Percentiles rank a stretch among this genome's conserved stretches.
Evolutionary conservation across 1,140 invertebrate species (phyloP).

Genomic region (Orius insidiosus): DNA sequence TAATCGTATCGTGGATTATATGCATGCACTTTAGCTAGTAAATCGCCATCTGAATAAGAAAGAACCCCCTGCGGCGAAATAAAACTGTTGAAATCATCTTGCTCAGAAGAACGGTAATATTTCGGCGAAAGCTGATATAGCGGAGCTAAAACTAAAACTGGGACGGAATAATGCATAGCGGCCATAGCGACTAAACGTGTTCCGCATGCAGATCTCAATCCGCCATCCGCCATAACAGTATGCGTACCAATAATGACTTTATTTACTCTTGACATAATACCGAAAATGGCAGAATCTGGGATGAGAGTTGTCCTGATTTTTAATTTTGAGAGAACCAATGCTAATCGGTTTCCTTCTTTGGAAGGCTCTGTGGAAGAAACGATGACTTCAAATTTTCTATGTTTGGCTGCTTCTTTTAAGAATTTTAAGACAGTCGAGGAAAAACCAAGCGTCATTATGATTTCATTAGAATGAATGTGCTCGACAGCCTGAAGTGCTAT

Average conservation of each 20-base stretch:
- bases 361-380: constrained; percentile 68
- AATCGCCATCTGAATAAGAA: constrained; percentile 30
- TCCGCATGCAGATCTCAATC: too few species aligned
- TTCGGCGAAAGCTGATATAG: constrained; percentile 77
- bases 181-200: too few species aligned
- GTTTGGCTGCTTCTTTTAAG: constrained; percentile 56
- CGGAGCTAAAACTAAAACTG: too few species aligned
- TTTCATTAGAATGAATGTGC: too few species aligned
- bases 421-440: too few species aligned
- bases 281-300: too few species aligned
- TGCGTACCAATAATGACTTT: too few species aligned
- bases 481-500: too few species aligned
- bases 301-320: constrained; percentile 71
- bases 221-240: too few species aligned
- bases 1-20: constrained; percentile 83
- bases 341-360: constrained; percentile 62
- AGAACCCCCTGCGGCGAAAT: constrained; percentile 48
- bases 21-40: constrained; percentile 45
- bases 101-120: constrained; percentile 56
- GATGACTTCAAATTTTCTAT: constrained; percentile 65
- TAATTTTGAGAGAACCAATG: constrained; percentile 46
- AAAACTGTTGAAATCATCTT: constrained; percentile 62
- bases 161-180: too few species aligned
- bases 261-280: too few species aligned
- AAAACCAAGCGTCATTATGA: too few species aligned